Evolutionary conservation across 1,140 invertebrate species (phyloP), one percentile per base, ranked within the genome.

Genomic region (Alviniconcha marisindica): DNA sequence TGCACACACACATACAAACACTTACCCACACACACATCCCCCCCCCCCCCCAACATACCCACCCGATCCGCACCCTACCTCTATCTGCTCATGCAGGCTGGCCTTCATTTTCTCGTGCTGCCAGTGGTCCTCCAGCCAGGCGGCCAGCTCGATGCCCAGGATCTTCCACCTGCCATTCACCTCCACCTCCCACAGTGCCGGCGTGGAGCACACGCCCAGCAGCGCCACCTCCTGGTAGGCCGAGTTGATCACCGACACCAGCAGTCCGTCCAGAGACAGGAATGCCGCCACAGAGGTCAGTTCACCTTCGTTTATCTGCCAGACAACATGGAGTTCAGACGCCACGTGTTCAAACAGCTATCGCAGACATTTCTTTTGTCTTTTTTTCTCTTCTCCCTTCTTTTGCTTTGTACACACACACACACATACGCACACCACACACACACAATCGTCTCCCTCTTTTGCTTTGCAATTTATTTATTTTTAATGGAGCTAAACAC

Each of bases 61-160:
- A 48, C 7, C 5, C 44, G 44, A 48, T 18, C 5, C 18, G 44
- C 7, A n/a, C 60, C 87, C 83, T 76, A 90, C 90, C 88, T 89
- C 90, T 69, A 94, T 88, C 77, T 92, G 96, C 89, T 97, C 96
- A 92, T 96, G 96, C 69, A 97, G 93, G 84, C 96, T 95, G 74
- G 96, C 96, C 89, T 95, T 95, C 85, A 95, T 95, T 77, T 95
- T 94, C 54, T 95, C 95, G 69, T 95, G 94, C 85, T 93, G 94
- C 93, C 96, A 97, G 90, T 96, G 96, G 81, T 97, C 96, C 93
- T 97, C 97, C 54, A 97, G 88, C 96, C 96, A 97, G 0, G 96
- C 95, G 10, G 96, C 95, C 12, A 97, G 90, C 89, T 97, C 96
- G 42, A 96, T 92, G 2, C 95, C 96, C 10, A 97, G 92, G 71